phyloP scores from a whole-genome alignment of 2,888 invertebrate genomes.

The Galerucella calmariensis region DNA sequence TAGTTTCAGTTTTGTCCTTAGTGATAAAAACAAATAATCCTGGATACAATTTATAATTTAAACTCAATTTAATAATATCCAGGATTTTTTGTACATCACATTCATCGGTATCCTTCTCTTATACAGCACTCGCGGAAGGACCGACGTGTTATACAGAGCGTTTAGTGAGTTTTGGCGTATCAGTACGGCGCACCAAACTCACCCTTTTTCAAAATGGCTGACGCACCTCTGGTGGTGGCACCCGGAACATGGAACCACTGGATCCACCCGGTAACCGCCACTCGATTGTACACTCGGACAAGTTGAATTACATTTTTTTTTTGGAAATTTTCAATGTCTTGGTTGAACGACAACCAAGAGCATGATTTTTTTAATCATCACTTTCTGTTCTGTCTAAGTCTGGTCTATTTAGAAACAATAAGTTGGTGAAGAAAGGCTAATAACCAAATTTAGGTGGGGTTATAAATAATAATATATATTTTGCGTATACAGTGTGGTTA shows the following conservation, averaged over 20 bases:
- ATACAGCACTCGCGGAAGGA: constrained; percentile 86
- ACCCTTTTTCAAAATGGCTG: constrained; percentile 58
- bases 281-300: constrained; percentile 57
- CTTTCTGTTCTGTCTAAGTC: constrained; percentile 17
- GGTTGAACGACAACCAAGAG: constrained; percentile 62
- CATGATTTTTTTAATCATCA: constrained; percentile 52
- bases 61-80: not conserved
- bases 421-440: not conserved
- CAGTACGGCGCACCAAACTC: constrained; percentile 66
- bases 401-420: constrained; percentile 7
- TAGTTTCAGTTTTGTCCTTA: constrained; percentile 43
- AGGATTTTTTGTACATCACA: constrained; percentile 59
- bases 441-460: no score
- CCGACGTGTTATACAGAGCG: constrained; percentile 61
- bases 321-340: constrained; percentile 47
- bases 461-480: no score
- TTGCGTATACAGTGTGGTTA: no score
- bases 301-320: constrained; percentile 57
- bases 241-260: constrained; percentile 54
- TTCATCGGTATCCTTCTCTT: constrained; percentile 81
- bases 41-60: constrained; percentile 28
- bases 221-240: constrained; percentile 65
- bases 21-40: constrained; percentile 21
- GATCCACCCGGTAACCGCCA: constrained; percentile 58
- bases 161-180: constrained; percentile 59